Evolutionary conservation across 2,797 vertebrate genomes (phyloP).

Genomic region (Coracias cyanogaster): DNA sequence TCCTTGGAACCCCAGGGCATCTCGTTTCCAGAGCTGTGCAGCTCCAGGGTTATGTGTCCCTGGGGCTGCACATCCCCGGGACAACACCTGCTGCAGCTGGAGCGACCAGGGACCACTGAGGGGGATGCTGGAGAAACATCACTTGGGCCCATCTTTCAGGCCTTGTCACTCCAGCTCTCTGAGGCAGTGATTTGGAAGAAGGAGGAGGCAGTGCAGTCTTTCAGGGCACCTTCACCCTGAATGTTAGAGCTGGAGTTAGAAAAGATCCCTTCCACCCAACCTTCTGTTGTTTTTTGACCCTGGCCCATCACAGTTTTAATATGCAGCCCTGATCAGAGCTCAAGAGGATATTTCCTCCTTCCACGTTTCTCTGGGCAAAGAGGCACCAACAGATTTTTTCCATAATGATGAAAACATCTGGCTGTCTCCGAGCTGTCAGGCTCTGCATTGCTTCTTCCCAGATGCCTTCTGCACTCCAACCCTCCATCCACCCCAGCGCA

Average conservation of each 20-base stretch:
- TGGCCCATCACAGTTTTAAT: background rate
- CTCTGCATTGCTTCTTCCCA: background rate
- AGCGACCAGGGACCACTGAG: fast-evolving
- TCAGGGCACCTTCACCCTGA: background rate
- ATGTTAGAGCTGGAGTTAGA: background rate
- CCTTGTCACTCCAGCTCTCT: background rate
- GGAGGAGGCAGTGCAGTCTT: background rate
- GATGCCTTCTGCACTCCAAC: background rate
- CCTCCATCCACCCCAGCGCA: background rate
- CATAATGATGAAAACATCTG: constrained; percentile 64
- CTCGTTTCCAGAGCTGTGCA: background rate
- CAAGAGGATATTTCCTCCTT: constrained; percentile 56
- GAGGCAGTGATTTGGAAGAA: background rate
- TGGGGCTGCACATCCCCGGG: fast-evolving
- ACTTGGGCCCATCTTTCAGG: background rate
- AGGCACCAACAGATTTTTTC: constrained; percentile 64
- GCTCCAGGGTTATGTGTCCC: background rate
- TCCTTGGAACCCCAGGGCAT: background rate
- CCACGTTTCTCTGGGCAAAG: constrained; percentile 40
- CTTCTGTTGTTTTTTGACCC: constrained; percentile 1
- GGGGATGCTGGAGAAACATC: background rate
- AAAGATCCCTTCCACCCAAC: background rate
- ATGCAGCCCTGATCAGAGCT: constrained; percentile 27
- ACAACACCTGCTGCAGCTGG: constrained; percentile 17
- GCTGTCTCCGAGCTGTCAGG: constrained; percentile 32